Evolutionary conservation across 2,888 invertebrate species (phyloP).

Genomic region (Celastrina argiolus): DNA sequence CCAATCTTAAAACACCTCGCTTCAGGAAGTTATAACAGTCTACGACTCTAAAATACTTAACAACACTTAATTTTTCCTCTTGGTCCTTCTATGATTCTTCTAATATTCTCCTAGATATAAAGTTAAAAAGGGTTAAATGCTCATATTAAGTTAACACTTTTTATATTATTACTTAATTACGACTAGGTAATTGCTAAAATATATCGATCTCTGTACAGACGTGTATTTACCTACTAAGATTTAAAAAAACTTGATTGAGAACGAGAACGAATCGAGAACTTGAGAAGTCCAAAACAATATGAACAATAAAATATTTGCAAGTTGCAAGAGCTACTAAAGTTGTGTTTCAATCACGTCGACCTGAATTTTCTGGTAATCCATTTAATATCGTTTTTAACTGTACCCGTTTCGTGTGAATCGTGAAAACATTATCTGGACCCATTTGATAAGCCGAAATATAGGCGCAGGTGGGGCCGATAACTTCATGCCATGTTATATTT

Average conservation of each 20-base stretch:
- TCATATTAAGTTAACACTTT: too few relatives aligned
- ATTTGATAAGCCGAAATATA: conserved; percentile 54
- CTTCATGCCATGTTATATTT: conserved; percentile 24
- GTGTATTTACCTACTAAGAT: too few relatives aligned
- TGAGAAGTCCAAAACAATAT: too few relatives aligned
- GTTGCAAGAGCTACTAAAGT: neutral
- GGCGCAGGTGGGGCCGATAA: conserved; percentile 66
- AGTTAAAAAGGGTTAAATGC: too few relatives aligned
- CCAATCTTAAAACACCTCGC: conserved; percentile 18
- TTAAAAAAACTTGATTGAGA: too few relatives aligned
- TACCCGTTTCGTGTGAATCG: conserved; percentile 37
- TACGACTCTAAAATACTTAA: conserved; percentile 12
- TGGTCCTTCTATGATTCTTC: too few relatives aligned
- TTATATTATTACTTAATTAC: too few relatives aligned
- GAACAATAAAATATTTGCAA: too few relatives aligned
- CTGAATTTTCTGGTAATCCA: neutral
- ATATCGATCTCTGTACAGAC: too few relatives aligned
- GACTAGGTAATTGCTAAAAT: too few relatives aligned
- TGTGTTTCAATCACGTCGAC: neutral
- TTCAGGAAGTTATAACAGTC: conserved; percentile 18
- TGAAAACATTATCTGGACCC: conserved; percentile 45
- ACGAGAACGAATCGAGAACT: too few relatives aligned
- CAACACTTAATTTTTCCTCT: conserved; percentile 35
- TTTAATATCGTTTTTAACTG: neutral
- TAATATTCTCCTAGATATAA: too few relatives aligned